Percentiles rank a stretch among this genome's conserved stretches.
phyloP scores from a whole-genome alignment of 2,888 invertebrate species.

The Mimumesa dahlbomi region DNA sequence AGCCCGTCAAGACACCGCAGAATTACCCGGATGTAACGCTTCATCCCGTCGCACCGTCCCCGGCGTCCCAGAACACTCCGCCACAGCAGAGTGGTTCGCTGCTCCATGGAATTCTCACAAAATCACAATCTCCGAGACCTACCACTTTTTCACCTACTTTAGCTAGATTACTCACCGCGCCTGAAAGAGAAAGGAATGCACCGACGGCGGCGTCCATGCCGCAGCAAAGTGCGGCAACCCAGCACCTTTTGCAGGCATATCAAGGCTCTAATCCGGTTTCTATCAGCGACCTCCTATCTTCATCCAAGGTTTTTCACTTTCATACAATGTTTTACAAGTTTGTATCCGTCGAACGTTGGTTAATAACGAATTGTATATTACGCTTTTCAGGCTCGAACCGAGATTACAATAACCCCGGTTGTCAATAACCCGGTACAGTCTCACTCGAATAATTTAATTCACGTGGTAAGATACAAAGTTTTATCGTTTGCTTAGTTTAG shows the following conservation, averaged over 20 bases:
- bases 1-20: conserved; percentile 82
- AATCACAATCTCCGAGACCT: conserved; percentile 81
- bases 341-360: no score
- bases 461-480: conserved; percentile 71
- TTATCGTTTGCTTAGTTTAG: background rate
- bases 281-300: conserved; percentile 81
- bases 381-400: conserved; percentile 82
- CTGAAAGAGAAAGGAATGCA: conserved; percentile 78
- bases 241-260: conserved; percentile 76
- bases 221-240: conserved; percentile 70
- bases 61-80: conserved; percentile 70
- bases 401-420: conserved; percentile 85
- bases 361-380: conserved; percentile 3
- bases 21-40: conserved; percentile 91
- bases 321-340: background rate
- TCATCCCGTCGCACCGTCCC: conserved; percentile 85
- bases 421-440: conserved; percentile 74
- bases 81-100: conserved; percentile 85
- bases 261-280: conserved; percentile 79
- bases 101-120: conserved; percentile 89
- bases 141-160: conserved; percentile 90
- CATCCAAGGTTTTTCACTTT: conserved; percentile 79
- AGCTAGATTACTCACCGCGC: conserved; percentile 89
- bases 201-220: conserved; percentile 70
- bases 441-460: conserved; percentile 75